Base-by-base conservation (phyloP, 2,888 invertebrate species). In the Dryobota labecula region DNA sequence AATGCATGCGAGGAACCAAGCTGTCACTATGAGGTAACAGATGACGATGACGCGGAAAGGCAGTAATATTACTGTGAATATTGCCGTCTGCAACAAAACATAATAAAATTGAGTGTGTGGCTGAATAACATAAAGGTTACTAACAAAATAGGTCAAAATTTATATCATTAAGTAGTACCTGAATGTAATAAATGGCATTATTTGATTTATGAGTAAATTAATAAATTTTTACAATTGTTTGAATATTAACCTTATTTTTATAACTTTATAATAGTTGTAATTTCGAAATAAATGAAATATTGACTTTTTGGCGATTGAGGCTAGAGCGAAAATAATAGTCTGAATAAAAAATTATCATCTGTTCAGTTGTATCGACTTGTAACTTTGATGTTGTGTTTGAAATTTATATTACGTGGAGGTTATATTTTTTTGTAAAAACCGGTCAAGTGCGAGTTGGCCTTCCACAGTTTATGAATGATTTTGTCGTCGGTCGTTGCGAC, bases 1-100 rank as follows among this genome's bases (percentile, higher is more conserved):
- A 73, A 99, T 96, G 86, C 97, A 97, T 45, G 99, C 98, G 63
- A 99, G 96, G 78, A 98, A 94, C 98, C 98, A 99, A 0, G 98
- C 98, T 27, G 98, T 96, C 70, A 98, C 96, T 71, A 99, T 97
- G 74, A 98, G 96, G 64, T 97, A 96, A 78, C 98, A 96, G 83
- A 98, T 98, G 65, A 98, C 97, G 27, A 98, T 96, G 63, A 99
- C 97, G 72, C 99, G 96, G 70, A 99, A 96, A 49, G 99, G 99
- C 78, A 99, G 96, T 65, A 99, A 93, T 62, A 98, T 97, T 71
- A 99, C 97, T 20, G 98, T 98, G 93, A 99, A 97, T 88, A 99
- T 96, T 83, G 97, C 98, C 86, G 98, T 98, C 99, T 99, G 97
- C 15, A 97, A 97, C 89, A 92, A 92, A 90, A 84, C 83, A 72